Evolutionary conservation across 2,888 invertebrate genomes (phyloP), one percentile per base, ranked within the genome.

Genomic region (Epinotia demarniana): DNA sequence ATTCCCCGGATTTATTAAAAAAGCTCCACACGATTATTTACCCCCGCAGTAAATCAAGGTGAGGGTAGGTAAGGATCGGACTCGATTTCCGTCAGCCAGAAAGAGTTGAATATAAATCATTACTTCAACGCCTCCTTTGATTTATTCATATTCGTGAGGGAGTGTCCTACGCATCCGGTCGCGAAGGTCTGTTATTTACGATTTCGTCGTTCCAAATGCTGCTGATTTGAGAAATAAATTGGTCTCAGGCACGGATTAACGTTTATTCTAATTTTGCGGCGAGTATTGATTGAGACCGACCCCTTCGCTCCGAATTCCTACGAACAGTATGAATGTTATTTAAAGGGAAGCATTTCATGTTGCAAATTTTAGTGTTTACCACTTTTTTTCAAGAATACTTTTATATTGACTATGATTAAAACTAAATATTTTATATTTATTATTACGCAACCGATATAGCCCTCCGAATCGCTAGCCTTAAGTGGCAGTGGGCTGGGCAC

Each of bases 31-130:
- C 68, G 23, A 75, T 75, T 75, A 75, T 75, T 75, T 75, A 55
- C 67, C 72, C 66, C 58, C 53, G 66, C 75, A 75, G 72, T 77
- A 78, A 75, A 78, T 76, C 75, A 75, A 72, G 73, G 73, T 73
- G 62, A 68, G 66, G 64, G 76, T 63, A 78, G 75, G 76, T 79
- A 80, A 79, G 78, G 80, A 79, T 80, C 78, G 80, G 79, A 78
- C 80, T 79, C 80, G 81, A 82, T 83, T 82, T 83, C 81, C 80
- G 80, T 78, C 75, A 80, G 82, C 76, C 78, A 77, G 78, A 80
- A 84, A 83, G 82, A 84, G 83, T 84, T 83, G 81, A 81, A 83
- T 80, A 87, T 88, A 89, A 87, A 90, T 89, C 85, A 89, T 87
- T 85, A 85, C 80, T 84, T 87, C 84, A 83, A 85, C 87, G 86